Percentiles rank a stretch among this genome's conserved stretches.
Evolutionary conservation across 2,113 vertebrate genomes (phyloP).

Genomic region (Etia nguti): DNA sequence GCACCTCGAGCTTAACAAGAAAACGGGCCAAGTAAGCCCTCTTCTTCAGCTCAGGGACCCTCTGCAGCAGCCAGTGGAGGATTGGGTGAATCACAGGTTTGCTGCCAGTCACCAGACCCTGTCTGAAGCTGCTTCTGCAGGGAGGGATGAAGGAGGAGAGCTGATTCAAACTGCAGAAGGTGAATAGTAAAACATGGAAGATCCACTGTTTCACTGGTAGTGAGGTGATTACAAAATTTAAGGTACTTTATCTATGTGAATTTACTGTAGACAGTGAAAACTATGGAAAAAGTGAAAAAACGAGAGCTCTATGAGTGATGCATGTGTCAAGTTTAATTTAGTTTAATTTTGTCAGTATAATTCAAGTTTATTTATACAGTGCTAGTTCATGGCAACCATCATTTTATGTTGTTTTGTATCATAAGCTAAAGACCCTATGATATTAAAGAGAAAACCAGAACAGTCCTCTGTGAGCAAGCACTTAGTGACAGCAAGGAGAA

Average conservation of each 20-base stretch:
- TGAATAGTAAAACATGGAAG: neutral
- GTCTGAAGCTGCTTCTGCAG: conserved; percentile 87
- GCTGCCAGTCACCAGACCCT: conserved; percentile 88
- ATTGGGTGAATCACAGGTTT: conserved; percentile 91
- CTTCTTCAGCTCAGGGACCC: conserved; percentile 87
- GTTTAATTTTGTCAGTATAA: neutral
- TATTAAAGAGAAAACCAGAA: neutral
- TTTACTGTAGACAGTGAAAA: neutral
- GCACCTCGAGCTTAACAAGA: conserved; percentile 89
- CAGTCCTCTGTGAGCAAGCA: neutral
- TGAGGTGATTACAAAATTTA: neutral
- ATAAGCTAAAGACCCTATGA: neutral
- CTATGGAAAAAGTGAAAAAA: neutral
- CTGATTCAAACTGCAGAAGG: neutral
- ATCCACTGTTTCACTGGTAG: neutral
- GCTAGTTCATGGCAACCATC: neutral
- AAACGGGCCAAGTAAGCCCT: conserved; percentile 93
- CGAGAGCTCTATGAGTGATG: neutral
- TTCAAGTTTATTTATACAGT: neutral
- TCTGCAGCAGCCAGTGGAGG: conserved; percentile 91
- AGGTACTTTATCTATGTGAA: neutral
- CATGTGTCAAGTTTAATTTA: neutral
- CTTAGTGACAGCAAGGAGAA: neutral
- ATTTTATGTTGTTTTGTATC: neutral
- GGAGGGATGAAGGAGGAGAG: neutral